Base-by-base conservation (phyloP, 2,113 vertebrate species). In the Microtus ochrogaster region DNA sequence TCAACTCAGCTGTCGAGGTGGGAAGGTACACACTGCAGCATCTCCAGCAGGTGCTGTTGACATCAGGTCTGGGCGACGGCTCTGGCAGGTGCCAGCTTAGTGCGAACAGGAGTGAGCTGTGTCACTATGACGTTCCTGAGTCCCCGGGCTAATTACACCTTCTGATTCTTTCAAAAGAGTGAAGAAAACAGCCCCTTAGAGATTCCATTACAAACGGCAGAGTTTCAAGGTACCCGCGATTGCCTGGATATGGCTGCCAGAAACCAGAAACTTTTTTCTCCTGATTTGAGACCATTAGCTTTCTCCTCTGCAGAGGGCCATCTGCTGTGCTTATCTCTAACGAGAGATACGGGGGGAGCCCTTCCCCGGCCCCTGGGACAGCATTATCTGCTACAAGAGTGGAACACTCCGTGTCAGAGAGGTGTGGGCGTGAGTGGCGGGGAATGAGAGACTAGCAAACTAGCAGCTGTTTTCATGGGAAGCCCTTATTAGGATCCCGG, bases 261-360 rank as follows among this genome's bases (percentile, higher is more conserved):
- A 66, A 91, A 96, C 93, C 89, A 24, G 66, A 97, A 96, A 86
- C 33, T 55, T 66, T 78, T 85, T 24, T 65, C 66, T 97, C 87
- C 92, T 74, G 81, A 84, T 91, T 66, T 66, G 97, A 96, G 82
- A 79, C 90, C 81, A 39, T 96, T 89, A 87, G 55, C 49, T 83
- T 74, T 92, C 76, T 81, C 76, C 66, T 96, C 87, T 47, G 78
- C 12, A 3, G 63, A 28, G 22, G 26, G 49, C 76, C 86, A 82
- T 92, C 87, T 92, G 77, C 44, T n/a, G 14, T n/a, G 65, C 91
- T 88, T 88, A 92, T 89, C 90, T 91, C 39, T 44, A 73, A 12
- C 30, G 77, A 55, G 81, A 73, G 87, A 82, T 36, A 47, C 63
- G 41, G 86, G 47, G 47, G 47, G 66, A 92, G 49, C 61, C 78